Base-by-base conservation (phyloP, 2,113 vertebrate genomes). In the Hippocampus mohnikei region DNA sequence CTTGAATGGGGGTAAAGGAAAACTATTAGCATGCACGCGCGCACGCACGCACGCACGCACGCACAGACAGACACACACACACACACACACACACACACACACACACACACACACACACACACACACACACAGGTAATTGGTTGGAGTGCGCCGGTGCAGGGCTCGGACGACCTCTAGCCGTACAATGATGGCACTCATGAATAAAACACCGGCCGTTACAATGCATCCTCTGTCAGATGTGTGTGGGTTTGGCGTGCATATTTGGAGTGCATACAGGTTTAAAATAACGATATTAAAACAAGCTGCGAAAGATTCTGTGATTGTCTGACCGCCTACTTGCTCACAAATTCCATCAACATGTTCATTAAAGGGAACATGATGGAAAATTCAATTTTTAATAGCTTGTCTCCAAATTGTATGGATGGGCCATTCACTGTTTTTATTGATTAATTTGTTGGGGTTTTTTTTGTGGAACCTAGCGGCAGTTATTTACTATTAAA, bases 1-100 rank as follows among this genome's bases (percentile, higher is more conserved):
- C 61, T 55, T 27, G 63, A 65, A 65, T 46, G 40, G 63, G 18
- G 42, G 42, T 15, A 16, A 44, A 65, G 42, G 42, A 42, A 64
- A 46, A 46, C 63, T 65, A 65, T 65, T 65, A 65, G 40, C n/a
- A 12, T 5, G 33, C 60, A 20, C 29, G 15, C 23, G 27, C 56
- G 5, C 11, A 23, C 23, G 4, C 9, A 4, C 10, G 1, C 48
- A 5, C 7, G 6, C 15, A 13, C 55, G 2, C 55, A 11, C 52
- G 12, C 52, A 20, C 52, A 11, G n/a, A 23, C 21, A 4, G n/a
- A n/a, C n/a, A 15, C 11, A 23, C 23, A 12, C 9, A 4, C 10
- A 4, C 48, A 5, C 7, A 15, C 15, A 13, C 55, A 5, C 55
- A 11, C 52, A 23, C 52, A 20, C 52, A 11, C 53, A 23, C 21